These are phyloP conservation scores for Pipistrellus nathusii DNA, from an alignment of 2,797 vertebrate genomes.

Conservation along the genomic window DNA sequence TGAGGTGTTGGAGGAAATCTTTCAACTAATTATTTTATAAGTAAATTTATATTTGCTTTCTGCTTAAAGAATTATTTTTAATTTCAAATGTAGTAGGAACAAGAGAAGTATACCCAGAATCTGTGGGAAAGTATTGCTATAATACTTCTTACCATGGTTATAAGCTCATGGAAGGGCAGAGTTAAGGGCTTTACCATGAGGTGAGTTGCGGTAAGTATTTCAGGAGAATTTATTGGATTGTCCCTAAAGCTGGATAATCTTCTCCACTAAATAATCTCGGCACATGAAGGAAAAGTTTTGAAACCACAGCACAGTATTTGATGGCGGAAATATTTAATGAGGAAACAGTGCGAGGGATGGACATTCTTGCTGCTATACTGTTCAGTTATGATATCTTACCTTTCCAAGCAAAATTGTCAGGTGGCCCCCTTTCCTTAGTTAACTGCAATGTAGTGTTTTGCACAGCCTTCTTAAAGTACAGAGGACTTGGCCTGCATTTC, in stretches of 20 bases:
- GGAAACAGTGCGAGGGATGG: not conserved
- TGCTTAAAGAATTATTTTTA: conserved; percentile 82
- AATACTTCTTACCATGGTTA: conserved; percentile 75
- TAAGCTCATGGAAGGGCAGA: conserved; percentile 67
- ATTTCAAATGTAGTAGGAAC: conserved; percentile 76
- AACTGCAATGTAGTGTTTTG: not conserved
- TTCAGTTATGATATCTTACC: not conserved
- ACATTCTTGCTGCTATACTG: not conserved
- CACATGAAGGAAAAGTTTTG: conserved; percentile 3
- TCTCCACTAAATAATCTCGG: conserved; percentile 6
- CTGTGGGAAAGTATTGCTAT: conserved; percentile 78
- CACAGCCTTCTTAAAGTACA: not conserved
- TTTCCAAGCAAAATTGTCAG: not conserved
- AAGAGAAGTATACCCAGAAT: conserved; percentile 74
- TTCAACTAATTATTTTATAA: conserved; percentile 80
- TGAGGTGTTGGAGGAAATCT: conserved; percentile 72
- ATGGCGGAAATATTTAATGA: conserved; percentile 40
- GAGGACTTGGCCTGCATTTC: not conserved
- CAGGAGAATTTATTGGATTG: conserved; percentile 13
- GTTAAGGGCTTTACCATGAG: conserved; percentile 61
- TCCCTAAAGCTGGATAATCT: not conserved
- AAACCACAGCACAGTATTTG: not conserved
- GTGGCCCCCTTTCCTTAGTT: not conserved
- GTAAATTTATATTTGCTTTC: conserved; percentile 79
- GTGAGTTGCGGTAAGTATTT: conserved; percentile 43